A percentile compares a stretch with the other conserved stretches of the same genome.
phyloP scores from a whole-genome alignment of 2,113 vertebrate species.

The Glareola pratincola region DNA sequence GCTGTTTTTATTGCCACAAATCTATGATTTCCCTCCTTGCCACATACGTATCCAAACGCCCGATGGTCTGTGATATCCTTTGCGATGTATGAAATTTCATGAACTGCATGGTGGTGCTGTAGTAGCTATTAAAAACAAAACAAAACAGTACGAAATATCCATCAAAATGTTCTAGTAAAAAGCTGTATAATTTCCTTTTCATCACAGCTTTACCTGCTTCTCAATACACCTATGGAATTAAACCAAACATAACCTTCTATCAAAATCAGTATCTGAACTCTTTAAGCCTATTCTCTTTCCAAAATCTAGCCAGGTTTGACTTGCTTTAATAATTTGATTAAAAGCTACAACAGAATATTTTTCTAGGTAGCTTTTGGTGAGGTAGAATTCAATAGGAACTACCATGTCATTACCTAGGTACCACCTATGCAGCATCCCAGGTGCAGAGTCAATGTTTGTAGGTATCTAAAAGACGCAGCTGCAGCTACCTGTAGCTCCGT shows the following conservation, averaged over 20 bases:
- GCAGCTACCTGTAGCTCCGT: not conserved
- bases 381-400: not conserved
- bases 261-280: not conserved
- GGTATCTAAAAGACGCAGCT: not conserved
- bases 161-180: not conserved
- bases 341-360: not conserved
- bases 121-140: slow-evolving; percentile 78
- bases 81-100: slow-evolving; percentile 98
- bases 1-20: slow-evolving; percentile 98
- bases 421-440: not conserved
- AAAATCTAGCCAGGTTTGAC: not conserved
- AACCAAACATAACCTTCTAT: not conserved
- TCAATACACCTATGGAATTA: not conserved
- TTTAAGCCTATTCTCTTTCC: not conserved
- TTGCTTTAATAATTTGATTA: not conserved
- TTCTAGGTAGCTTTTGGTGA: not conserved
- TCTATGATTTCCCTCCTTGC: slow-evolving; percentile 97
- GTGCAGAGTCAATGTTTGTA: not conserved
- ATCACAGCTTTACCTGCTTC: not conserved
- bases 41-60: slow-evolving; percentile 96
- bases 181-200: not conserved
- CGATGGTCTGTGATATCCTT: slow-evolving; percentile 99
- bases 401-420: too few species aligned
- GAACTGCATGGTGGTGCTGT: slow-evolving; percentile 96
- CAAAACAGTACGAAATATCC: not conserved